Evolutionary conservation across 2,797 vertebrate species (phyloP).

Genomic region (Oceanodroma leucorhoa): DNA sequence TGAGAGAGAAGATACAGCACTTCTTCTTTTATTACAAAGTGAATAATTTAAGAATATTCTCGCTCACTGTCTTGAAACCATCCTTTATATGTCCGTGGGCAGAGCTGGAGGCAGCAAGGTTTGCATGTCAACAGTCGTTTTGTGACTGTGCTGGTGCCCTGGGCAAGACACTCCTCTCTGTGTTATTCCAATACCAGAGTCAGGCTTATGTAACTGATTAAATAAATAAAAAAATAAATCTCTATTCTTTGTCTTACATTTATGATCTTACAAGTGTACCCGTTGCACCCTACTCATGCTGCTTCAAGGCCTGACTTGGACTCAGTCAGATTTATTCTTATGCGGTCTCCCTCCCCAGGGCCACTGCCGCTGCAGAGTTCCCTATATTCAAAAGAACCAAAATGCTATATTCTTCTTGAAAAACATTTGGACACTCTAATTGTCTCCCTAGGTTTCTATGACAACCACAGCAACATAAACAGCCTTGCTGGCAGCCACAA

Average conservation of each 20-base stretch:
- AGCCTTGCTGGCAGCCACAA: constrained; percentile 40
- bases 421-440: constrained; percentile 39
- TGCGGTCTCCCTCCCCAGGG: accelerated
- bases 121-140: not conserved
- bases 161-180: not conserved
- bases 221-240: not conserved
- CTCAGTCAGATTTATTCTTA: not conserved
- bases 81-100: not conserved
- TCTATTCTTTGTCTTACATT: not conserved
- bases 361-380: not conserved
- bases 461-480: constrained; percentile 54
- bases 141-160: not conserved
- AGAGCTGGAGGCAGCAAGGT: not conserved
- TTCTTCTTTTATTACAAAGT: not conserved
- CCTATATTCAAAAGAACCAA: not conserved
- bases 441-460: constrained; percentile 54
- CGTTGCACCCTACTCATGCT: accelerated
- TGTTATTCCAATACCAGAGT: not conserved
- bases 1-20: not conserved
- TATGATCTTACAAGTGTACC: not conserved
- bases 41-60: not conserved
- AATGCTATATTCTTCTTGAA: not conserved
- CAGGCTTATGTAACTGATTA: not conserved
- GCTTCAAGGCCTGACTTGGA: not conserved
- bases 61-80: not conserved